phyloP scores from a whole-genome alignment of 2,797 vertebrate genomes.

The Serranus cabrilla region DNA sequence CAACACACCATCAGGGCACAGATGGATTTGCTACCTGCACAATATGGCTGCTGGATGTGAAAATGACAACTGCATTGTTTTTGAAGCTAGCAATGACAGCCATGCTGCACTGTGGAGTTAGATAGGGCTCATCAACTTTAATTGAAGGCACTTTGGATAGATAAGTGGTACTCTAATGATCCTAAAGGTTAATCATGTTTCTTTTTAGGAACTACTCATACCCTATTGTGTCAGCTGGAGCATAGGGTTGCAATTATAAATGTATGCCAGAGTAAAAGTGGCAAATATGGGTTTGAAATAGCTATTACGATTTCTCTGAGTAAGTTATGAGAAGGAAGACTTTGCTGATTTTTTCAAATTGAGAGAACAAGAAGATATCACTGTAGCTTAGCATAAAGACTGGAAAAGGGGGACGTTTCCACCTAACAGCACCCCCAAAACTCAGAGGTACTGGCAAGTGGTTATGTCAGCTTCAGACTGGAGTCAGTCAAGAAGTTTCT shows the following conservation, averaged over 20 bases:
- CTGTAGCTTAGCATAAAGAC: constrained; percentile 2
- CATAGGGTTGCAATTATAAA: not conserved
- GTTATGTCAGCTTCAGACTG: not conserved
- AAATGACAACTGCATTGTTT: too few species aligned
- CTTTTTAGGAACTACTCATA: too few species aligned
- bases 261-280: not conserved
- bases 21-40: too few species aligned
- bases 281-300: not conserved
- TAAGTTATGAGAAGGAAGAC: constrained; percentile 15
- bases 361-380: not conserved
- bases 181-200: not conserved
- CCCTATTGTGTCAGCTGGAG: too few species aligned
- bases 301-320: not conserved
- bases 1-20: too few species aligned
- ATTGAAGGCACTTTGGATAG: constrained; percentile 68
- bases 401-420: not conserved
- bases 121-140: not conserved
- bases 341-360: not conserved
- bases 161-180: constrained; percentile 8
- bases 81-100: too few species aligned
- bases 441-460: not conserved
- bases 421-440: not conserved
- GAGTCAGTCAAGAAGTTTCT: not conserved
- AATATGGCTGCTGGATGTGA: too few species aligned
- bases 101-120: too few species aligned